Evolutionary conservation across 2,888 invertebrate species (phyloP), one percentile per base, ranked within the genome.

Genomic region (Ptychoptera contaminata): DNA sequence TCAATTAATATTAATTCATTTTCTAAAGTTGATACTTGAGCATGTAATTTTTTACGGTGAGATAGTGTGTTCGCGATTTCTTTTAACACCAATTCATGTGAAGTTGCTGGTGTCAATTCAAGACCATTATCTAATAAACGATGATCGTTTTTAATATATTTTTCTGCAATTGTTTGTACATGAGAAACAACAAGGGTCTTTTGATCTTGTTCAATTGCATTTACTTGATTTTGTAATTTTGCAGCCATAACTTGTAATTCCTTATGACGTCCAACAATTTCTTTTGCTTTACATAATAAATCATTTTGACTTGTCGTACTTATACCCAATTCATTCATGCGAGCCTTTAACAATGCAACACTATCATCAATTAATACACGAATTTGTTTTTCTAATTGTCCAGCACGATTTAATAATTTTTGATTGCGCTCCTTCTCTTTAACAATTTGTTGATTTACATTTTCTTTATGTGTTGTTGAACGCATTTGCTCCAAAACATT

Each of bases 341-440:
- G 75, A 38, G 83, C 81, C 63, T 91, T 88, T 36, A 94, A 69
- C 52, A 92, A 68, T 29, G 82, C 82, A 12, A 92, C 88, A 58
- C 93, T 91, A 62, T 94, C 93, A 55, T 86, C 85, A 51, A 92
- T 90, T 50, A 96, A 69, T 48, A 87, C 83, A 61, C 82, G 84
- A 50, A 94, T 91, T 70, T 93, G 91, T 61, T 90, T 90, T 58
- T 93, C 91, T 53, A 94, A 68, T 63, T 91, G 88, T n/a, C 82
- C 82, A 37, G 85, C 84, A 46, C 90, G 77, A 46, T 79, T 82
- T 62, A 82, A 82, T 49, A 92, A 66, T 56, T 82, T 81, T 55
- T 80, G 76, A 65, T 90, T 88, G 47, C 82, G 74, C 57, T 85
- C 82, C 72, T 80, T 82, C 62, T 94, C 92, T 55, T 77, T 76